phyloP scores from a whole-genome alignment of 1,140 invertebrate species.

The Nylanderia fulva region DNA sequence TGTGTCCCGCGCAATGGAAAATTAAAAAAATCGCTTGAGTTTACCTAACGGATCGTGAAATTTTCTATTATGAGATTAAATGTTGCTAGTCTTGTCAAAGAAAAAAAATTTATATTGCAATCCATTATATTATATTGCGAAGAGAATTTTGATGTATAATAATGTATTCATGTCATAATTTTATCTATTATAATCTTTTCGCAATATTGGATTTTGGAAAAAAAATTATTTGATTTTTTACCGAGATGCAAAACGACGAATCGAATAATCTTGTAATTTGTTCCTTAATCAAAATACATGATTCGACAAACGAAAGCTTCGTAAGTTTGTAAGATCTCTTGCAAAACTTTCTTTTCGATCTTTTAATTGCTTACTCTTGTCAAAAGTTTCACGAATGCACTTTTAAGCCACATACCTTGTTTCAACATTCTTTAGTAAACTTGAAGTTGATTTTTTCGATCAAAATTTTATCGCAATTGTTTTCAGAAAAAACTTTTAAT shows the following conservation, averaged over 20 bases:
- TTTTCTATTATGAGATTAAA: slow-evolving; percentile 58
- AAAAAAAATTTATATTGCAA: slow-evolving; percentile 36
- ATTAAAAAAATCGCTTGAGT: slow-evolving; percentile 28
- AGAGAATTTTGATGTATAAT: slow-evolving; percentile 19
- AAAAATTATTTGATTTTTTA: slow-evolving; percentile 15
- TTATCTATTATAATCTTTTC: neutral
- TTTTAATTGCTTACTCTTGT: slow-evolving; percentile 39
- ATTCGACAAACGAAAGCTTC: slow-evolving; percentile 37
- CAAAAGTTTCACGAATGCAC: slow-evolving; percentile 37
- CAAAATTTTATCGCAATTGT: neutral
- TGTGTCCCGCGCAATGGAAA: slow-evolving; percentile 10
- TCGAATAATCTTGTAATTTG: slow-evolving; percentile 7
- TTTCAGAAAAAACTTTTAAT: neutral
- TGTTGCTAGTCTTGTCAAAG: slow-evolving; percentile 26
- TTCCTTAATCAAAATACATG: slow-evolving; percentile 1
- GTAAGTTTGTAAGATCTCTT: slow-evolving; percentile 25
- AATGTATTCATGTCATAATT: slow-evolving; percentile 20
- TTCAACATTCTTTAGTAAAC: slow-evolving; percentile 6
- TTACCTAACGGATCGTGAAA: slow-evolving; percentile 56
- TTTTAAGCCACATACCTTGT: neutral
- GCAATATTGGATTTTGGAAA: neutral
- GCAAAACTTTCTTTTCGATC: slow-evolving; percentile 43
- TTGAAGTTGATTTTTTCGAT: slow-evolving; percentile 6
- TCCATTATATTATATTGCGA: slow-evolving; percentile 28
- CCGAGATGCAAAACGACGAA: neutral